A percentile compares a stretch with the other conserved stretches of the same genome.
These are phyloP conservation scores for Leucoraja erinaceus DNA, from an alignment of 2,113 vertebrate species.

Conservation along the genomic window DNA sequence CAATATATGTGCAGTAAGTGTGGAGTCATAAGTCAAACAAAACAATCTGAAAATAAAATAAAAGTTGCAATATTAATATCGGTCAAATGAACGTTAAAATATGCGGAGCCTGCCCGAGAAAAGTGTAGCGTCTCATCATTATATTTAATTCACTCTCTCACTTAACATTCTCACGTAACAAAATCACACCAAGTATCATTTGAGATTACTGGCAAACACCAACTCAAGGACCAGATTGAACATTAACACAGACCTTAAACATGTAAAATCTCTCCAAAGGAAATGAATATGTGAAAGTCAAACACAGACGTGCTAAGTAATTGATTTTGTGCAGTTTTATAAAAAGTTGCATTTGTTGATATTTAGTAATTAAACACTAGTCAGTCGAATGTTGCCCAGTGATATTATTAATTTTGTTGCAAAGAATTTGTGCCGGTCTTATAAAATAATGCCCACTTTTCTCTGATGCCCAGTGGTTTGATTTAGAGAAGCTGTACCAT, in stretches of 20 bases:
- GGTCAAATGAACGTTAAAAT: not conserved
- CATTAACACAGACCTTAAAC: not conserved
- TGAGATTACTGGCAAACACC: not conserved
- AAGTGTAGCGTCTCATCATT: not conserved
- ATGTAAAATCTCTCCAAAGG: not conserved
- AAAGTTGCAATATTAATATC: not conserved
- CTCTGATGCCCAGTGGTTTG: not conserved
- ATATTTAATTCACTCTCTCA: not conserved
- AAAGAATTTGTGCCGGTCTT: not conserved
- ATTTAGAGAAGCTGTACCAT: not conserved
- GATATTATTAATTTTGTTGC: not conserved
- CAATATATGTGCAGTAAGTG: not conserved
- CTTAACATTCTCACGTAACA: no score
- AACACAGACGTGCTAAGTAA: not conserved
- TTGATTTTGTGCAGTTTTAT: not conserved
- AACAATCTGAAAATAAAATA: not conserved
- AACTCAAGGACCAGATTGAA: not conserved
- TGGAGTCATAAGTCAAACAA: not conserved
- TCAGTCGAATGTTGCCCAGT: not conserved
- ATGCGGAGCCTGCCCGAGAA: not conserved
- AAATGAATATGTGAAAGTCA: not conserved
- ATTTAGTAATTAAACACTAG: not conserved
- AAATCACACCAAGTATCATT: not conserved
- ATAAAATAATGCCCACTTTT: not conserved
- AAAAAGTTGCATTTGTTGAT: not conserved